Evolutionary conservation across 2,113 vertebrate genomes (phyloP).

Genomic region (Amia ocellicauda): DNA sequence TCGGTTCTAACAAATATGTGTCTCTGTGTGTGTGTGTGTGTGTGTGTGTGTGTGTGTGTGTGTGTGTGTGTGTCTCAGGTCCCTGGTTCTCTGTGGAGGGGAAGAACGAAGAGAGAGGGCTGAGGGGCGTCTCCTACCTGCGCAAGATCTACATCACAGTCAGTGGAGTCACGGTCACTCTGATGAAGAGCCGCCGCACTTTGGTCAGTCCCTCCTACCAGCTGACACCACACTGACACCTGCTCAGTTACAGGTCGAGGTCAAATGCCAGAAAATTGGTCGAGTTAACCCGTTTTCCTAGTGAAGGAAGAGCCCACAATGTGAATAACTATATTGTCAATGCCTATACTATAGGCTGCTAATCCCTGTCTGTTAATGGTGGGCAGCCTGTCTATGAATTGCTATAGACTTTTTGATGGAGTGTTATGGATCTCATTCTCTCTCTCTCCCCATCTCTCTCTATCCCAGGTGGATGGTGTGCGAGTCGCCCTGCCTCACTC

Average conservation of each 20-base stretch:
- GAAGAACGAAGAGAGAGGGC: conserved; percentile 67
- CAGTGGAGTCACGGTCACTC: conserved; percentile 54
- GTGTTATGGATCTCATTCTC: too few relatives aligned
- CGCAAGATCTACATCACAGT: conserved; percentile 64
- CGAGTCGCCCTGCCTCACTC: conserved; percentile 62
- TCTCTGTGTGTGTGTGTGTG: too few relatives aligned
- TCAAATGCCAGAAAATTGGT: too few relatives aligned
- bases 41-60: too few relatives aligned
- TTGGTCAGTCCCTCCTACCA: conserved; percentile 55
- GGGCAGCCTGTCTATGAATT: too few relatives aligned
- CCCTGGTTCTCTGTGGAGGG: conserved; percentile 71
- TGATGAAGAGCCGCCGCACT: conserved; percentile 59
- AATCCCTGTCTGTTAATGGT: too few relatives aligned
- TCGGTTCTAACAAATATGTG: neutral
- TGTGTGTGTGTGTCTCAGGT: conserved; percentile 43
- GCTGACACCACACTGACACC: neutral
- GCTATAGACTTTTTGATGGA: too few relatives aligned
- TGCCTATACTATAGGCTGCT: too few relatives aligned
- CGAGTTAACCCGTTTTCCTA: too few relatives aligned
- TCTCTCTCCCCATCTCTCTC: neutral
- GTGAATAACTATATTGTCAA: too few relatives aligned
- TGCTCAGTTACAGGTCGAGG: too few relatives aligned
- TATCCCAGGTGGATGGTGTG: conserved; percentile 59
- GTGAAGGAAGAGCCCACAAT: too few relatives aligned
- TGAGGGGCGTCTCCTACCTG: conserved; percentile 59